Conservation (phyloP, 2,113 vertebrate species). For the Alligator mississippiensis region DNA sequence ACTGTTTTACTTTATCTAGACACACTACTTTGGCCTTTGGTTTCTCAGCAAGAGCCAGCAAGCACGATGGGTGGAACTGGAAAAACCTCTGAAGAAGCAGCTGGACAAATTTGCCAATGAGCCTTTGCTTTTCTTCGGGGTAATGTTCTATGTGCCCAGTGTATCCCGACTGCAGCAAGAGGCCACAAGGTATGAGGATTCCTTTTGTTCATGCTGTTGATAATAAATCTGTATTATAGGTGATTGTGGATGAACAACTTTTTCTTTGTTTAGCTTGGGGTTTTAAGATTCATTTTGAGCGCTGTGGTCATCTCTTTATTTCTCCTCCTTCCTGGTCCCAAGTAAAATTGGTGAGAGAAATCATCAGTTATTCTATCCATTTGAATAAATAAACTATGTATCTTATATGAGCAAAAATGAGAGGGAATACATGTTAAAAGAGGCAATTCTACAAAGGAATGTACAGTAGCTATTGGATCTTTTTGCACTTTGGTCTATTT, state of each 20-base stretch:
- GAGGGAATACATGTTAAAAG: background rate
- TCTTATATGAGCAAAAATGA: background rate
- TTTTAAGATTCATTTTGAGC: background rate
- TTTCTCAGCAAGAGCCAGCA: conserved; percentile 94
- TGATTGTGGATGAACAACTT: background rate
- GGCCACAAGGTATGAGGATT: conserved; percentile 88
- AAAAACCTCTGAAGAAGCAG: conserved; percentile 98
- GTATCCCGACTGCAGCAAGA: conserved; percentile 93
- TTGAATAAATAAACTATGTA: background rate
- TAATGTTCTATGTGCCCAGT: conserved; percentile 97
- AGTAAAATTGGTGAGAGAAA: background rate
- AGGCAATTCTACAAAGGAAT: no score
- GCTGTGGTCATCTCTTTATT: background rate
- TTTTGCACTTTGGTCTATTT: background rate
- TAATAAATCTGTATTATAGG: background rate
- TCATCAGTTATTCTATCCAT: background rate
- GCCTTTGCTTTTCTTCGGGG: conserved; percentile 94
- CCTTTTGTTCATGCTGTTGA: background rate
- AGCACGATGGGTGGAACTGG: conserved; percentile 96
- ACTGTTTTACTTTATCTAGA: conserved; percentile 77
- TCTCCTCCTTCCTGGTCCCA: background rate
- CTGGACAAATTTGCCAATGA: conserved; percentile 97
- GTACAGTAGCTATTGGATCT: background rate
- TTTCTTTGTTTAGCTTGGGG: background rate
- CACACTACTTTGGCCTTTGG: conserved; percentile 95